Evolutionary conservation across 2,888 invertebrate genomes (phyloP), one percentile per base, ranked within the genome.

Genomic region (Meiosimyza decipiens): DNA sequence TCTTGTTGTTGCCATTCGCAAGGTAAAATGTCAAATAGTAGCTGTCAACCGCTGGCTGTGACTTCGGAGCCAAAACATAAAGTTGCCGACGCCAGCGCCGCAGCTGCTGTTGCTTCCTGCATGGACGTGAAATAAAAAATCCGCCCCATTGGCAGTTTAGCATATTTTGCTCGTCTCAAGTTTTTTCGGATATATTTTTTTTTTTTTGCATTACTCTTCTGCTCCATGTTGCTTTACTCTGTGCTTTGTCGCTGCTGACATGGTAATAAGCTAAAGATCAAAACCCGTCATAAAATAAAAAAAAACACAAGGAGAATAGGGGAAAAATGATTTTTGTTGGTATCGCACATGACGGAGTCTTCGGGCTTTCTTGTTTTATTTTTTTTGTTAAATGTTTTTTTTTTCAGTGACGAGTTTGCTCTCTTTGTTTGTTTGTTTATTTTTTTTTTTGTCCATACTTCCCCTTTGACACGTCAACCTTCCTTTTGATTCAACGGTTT

Each of bases 21-120:
- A 84, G 84, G 83, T 83, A 84, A 84, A 84, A 84, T 83, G 83
- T 84, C 84, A 84, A 84, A 84, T 84, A 81, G 82, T 82, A 79
- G 82, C 81, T 82, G 82, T 82, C 83, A 82, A 80, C 80, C 81
- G 81, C 80, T 82, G 82, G 80, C 80, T 76, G 74, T 75, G 82
- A 80, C 80, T 77, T 73, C 74, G 74, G 76, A 76, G 76, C 74
- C 9, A 40, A 75, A 73, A 75, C 74, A 75, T 71, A 74, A 75
- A 75, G 77, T 76, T 75, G 18, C 15, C 40, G 52, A 11, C 55
- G 33, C n/a, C 1, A 78, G 77, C 79, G 79, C 9, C 40, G 40
- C 40, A 75, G 68, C 52, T 74, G 77, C 28, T 28, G 22, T 22
- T 22, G 22, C 22, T 22, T 22, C 2, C 77, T 77, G 74, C 76